Evolutionary conservation across 2,113 vertebrate genomes (phyloP), one percentile per base, ranked within the genome.

Genomic region (Psammodynastes pulverulentus): DNA sequence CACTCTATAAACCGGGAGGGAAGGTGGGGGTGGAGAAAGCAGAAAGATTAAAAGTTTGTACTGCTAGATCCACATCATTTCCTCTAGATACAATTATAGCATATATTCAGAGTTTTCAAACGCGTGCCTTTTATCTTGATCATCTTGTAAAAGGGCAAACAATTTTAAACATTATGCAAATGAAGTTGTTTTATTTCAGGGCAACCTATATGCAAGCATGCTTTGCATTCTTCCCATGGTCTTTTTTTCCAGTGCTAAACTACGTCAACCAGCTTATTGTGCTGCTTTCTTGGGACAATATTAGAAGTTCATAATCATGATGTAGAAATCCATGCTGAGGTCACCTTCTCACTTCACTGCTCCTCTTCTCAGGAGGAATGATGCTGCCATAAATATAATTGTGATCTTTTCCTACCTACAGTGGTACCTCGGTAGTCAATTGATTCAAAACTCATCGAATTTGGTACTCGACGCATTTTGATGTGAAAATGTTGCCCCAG

Each of bases 1-100:
- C 99, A 86, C 98, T 97, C 99, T 99, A 90, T 84, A 96, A 95
- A 94, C 93, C 9, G 92, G 49, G 0, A 5, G 0, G 51, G 9
- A 1, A 56, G 45, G 23, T 0, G 8, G 0, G 48, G 0, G 9
- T 0, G 43, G 13, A 2, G 56, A 46, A 24, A 92, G 84, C 0
- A 5, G 90, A 5, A 21, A n/a, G 24, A 26, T 62, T 43, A 46
- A 84, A 3, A 88, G 79, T 45, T 21, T 13, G 19, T 9, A 23
- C 51, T 91, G 53, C 58, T 87, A 29, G 53, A 46, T 87, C 12
- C 3, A 45, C 26, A 0, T 2, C 2, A 15, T 21, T 92, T 34
- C 56, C 43, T 8, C 62, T 86, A 1, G 23, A 39, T 85, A 53
- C 17, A 86, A n/a, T 48, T 48, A 15, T 9, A 51, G 51, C 46